Evolutionary conservation across 2,797 vertebrate species (phyloP), one percentile per base, ranked within the genome.

Genomic region (Molossus alvarezi): DNA sequence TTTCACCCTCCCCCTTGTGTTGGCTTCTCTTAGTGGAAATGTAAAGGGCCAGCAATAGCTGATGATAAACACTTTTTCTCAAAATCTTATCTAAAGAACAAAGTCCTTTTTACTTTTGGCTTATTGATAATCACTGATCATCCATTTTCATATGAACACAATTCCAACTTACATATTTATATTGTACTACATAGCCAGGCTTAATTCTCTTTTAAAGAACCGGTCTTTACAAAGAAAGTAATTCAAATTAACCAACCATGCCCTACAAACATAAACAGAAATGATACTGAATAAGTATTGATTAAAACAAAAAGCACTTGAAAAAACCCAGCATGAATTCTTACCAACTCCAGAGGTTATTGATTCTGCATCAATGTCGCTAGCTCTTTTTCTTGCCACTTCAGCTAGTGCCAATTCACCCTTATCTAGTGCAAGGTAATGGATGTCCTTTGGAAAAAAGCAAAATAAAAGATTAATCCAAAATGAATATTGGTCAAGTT

Each of bases 391-490:
- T 98, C 98, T 99, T 97, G 99, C 99, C 98, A 99, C 99, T 98
- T 99, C 99, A 92, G 99, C 99, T 97, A 99, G 99, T 97, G 99
- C 99, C 98, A 99, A 97, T 99, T 99, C 99, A 97, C 99, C 99
- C 98, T 99, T 99, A 99, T 99, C 99, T 98, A 98, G 96, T 89
- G 99, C 99, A 97, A 99, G 98, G 98, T 99, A 99, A 99, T 99
- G 99, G 98, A 99, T 99, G 98, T 99, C 99, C 99, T 99, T 99
- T 99, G 99, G 99, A 99, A 99, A 99, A 99, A 99, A 99, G 98
- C 98, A 98, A 98, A 99, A 99, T 98, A 99, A 99, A 98, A 99
- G 99, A 98, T 99, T 99, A 99, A 99, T 99, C 99, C 99, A 99
- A 99, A 99, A 99, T 99, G 88, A 98, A 98, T 98, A 97, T 98